Conservation (phyloP, 2,888 invertebrate species). For the Euplagia quadripunctaria region DNA sequence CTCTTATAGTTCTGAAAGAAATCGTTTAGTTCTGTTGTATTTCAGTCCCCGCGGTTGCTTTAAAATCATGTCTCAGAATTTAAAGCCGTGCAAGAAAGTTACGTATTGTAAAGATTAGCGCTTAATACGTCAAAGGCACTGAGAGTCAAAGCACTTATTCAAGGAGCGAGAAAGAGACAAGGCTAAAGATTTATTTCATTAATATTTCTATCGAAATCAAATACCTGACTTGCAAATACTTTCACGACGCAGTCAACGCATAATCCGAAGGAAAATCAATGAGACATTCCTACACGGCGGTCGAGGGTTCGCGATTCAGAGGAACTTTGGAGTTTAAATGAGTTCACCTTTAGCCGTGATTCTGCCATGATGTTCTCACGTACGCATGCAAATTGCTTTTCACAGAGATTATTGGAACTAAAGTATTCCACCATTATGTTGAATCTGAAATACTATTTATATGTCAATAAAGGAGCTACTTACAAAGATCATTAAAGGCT, state of each 20-base stretch:
- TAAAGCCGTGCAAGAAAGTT: background rate
- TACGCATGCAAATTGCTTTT: slow-evolving; percentile 36
- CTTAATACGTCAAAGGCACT: slow-evolving; percentile 22
- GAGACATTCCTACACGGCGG: slow-evolving; percentile 74
- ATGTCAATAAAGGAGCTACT: background rate
- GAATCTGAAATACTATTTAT: background rate
- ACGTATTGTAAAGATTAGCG: background rate
- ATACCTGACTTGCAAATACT: slow-evolving; percentile 76
- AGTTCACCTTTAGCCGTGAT: slow-evolving; percentile 66
- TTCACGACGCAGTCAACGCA: slow-evolving; percentile 71
- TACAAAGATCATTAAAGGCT: too few relatives aligned
- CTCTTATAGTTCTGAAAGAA: too few relatives aligned
- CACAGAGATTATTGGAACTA: slow-evolving; percentile 12
- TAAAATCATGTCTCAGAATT: too few relatives aligned
- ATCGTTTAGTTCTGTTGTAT: too few relatives aligned
- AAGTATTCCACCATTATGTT: background rate
- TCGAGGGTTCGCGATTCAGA: slow-evolving; percentile 63
- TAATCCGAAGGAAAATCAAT: slow-evolving; percentile 75
- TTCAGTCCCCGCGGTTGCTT: too few relatives aligned
- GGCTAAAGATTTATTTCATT: slow-evolving; percentile 71
- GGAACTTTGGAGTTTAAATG: slow-evolving; percentile 70
- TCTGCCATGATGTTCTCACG: slow-evolving; percentile 46
- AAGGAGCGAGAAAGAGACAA: slow-evolving; percentile 17
- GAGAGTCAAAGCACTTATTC: slow-evolving; percentile 10
- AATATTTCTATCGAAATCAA: slow-evolving; percentile 75